These are phyloP conservation scores for Trachemys scripta DNA, from an alignment of 2,113 vertebrate species.

Conservation along the genomic window DNA sequence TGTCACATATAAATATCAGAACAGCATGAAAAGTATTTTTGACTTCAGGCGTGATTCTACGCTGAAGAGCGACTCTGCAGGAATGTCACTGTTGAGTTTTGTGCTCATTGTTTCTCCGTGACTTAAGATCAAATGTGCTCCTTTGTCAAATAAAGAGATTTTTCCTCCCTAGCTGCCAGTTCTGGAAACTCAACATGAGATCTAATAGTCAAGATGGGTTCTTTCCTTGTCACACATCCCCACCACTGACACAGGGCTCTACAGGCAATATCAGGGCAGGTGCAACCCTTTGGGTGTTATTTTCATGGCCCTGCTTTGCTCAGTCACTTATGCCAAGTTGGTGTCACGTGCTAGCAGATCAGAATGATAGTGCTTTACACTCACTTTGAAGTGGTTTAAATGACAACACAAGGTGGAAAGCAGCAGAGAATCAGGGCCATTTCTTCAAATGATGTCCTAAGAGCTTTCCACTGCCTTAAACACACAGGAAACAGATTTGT, in stretches of 20 bases:
- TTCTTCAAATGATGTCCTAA: neutral
- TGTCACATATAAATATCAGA: neutral
- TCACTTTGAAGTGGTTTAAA: neutral
- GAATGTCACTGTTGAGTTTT: neutral
- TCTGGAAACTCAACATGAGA: neutral
- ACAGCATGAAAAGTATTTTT: neutral
- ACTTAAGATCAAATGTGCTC: neutral
- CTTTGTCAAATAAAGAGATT: neutral
- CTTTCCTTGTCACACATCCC: neutral
- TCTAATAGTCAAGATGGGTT: neutral
- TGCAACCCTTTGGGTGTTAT: neutral
- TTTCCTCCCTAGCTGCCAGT: neutral
- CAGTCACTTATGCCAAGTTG: neutral
- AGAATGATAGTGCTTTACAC: neutral
- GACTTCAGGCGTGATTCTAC: neutral
- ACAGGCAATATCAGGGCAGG: neutral
- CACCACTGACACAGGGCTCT: neutral
- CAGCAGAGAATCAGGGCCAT: neutral
- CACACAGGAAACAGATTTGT: neutral
- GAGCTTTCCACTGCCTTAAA: neutral
- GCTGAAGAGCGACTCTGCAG: neutral
- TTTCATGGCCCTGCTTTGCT: neutral
- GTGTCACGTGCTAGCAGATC: neutral
- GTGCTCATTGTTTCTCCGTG: neutral
- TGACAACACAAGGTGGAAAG: neutral